Percentiles rank a stretch among this genome's conserved stretches.
Conservation (phyloP, 2,888 invertebrate species). For the Lydus trimaculatus region DNA sequence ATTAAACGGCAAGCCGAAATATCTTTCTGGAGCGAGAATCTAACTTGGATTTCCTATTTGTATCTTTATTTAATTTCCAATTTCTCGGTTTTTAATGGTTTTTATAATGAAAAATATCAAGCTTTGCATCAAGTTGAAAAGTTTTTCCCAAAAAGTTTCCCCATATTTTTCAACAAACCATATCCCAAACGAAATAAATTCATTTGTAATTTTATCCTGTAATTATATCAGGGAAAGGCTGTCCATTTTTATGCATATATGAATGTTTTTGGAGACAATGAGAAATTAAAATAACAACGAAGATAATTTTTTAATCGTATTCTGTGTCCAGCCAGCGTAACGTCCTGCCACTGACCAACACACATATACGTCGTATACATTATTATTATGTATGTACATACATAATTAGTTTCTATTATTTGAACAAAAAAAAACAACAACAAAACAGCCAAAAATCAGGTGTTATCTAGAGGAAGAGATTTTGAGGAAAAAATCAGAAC, state of each 20-base stretch:
- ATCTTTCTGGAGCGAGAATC: too few relatives aligned
- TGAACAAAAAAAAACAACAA: neutral
- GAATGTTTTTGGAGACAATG: constrained; percentile 49
- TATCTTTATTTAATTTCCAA: too few relatives aligned
- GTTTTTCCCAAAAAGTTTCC: neutral
- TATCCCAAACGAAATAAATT: constrained; percentile 6
- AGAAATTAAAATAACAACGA: constrained; percentile 57
- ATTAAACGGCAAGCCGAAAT: too few relatives aligned
- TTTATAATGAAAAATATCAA: too few relatives aligned
- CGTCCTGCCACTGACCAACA: constrained; percentile 49
- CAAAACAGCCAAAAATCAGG: neutral
- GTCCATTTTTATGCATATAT: constrained; percentile 44
- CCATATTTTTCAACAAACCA: neutral
- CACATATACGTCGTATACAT: neutral
- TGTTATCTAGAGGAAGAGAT: neutral
- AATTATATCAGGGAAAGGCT: constrained; percentile 37
- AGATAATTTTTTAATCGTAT: constrained; percentile 55
- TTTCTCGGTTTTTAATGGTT: too few relatives aligned
- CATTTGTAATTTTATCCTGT: constrained; percentile 36
- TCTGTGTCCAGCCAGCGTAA: constrained; percentile 48
- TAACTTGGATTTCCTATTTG: too few relatives aligned
- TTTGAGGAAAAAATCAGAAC: neutral
- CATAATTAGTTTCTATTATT: constrained; percentile 30
- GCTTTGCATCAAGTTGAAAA: too few relatives aligned
- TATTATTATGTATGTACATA: constrained; percentile 45